Percentiles rank a stretch among this genome's conserved stretches.
These are phyloP conservation scores for Zosterops borbonicus DNA, from an alignment of 2,113 vertebrate genomes.

Conservation along the genomic window DNA sequence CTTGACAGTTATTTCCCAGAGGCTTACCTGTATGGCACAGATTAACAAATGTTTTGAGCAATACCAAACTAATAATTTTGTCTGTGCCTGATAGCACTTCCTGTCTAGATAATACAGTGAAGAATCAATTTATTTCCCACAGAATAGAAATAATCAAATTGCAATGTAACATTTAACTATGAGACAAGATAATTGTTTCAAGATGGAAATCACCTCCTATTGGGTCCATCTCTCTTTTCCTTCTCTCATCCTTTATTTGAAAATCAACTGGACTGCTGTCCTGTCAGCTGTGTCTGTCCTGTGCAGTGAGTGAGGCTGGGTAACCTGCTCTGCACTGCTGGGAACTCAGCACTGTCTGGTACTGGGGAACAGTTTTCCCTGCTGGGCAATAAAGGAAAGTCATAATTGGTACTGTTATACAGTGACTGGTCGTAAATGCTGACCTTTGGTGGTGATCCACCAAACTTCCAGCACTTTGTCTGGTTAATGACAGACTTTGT, in stretches of 20 bases:
- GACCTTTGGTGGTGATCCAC: not conserved
- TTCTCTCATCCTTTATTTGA: not conserved
- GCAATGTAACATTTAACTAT: not conserved
- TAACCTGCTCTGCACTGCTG: not conserved
- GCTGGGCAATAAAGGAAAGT: not conserved
- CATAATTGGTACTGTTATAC: not conserved
- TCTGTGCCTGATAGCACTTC: constrained; percentile 24
- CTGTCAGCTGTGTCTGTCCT: not conserved
- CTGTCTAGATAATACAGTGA: constrained; percentile 1
- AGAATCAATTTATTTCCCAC: constrained; percentile 59
- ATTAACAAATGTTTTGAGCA: constrained; percentile 14
- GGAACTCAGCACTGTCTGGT: not conserved
- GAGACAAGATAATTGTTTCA: not conserved
- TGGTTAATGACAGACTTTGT: not conserved
- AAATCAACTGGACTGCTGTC: not conserved
- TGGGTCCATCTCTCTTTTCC: not conserved
- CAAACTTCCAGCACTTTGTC: not conserved
- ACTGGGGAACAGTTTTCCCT: not conserved
- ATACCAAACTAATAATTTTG: constrained; percentile 25
- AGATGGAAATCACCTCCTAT: not conserved
- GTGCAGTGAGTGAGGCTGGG: not conserved
- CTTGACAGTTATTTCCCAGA: constrained; percentile 3
- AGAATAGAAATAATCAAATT: constrained; percentile 32
- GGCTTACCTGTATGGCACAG: constrained; percentile 8
- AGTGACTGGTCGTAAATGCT: not conserved